Conservation (phyloP, 2,113 vertebrate species). For the Isurus oxyrinchus region DNA sequence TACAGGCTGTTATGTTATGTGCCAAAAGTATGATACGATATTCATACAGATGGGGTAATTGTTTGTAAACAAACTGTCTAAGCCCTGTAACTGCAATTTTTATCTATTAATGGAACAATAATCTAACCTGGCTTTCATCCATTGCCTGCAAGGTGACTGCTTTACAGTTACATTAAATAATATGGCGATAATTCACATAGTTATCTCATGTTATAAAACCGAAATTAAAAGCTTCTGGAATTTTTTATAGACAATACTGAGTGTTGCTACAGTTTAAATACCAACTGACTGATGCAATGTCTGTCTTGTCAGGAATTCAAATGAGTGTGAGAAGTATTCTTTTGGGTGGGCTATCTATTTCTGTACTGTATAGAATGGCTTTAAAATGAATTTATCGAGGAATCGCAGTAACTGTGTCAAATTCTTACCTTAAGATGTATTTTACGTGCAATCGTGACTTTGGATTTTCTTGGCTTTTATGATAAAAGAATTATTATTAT, state of each 20-base stretch:
- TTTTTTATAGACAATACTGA: background rate
- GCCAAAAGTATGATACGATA: background rate
- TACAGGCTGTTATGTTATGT: background rate
- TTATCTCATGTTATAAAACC: background rate
- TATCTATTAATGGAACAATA: background rate
- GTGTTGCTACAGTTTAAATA: background rate
- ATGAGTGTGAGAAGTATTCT: background rate
- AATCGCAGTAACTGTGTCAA: background rate
- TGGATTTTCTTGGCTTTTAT: background rate
- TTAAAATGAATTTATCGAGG: background rate
- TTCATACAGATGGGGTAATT: background rate
- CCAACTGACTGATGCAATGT: background rate
- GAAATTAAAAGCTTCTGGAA: background rate
- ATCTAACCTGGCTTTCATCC: background rate
- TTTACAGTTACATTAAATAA: background rate
- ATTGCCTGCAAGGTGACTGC: background rate
- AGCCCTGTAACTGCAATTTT: background rate
- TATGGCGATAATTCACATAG: background rate
- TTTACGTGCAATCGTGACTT: background rate
- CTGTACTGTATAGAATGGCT: background rate
- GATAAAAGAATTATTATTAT: background rate
- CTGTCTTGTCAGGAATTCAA: background rate
- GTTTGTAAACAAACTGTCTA: background rate
- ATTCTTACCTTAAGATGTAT: constrained; percentile 1
- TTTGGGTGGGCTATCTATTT: background rate